These are phyloP conservation scores for Pogona vitticeps DNA, from an alignment of 2,113 vertebrate species.

Conservation along the genomic window DNA sequence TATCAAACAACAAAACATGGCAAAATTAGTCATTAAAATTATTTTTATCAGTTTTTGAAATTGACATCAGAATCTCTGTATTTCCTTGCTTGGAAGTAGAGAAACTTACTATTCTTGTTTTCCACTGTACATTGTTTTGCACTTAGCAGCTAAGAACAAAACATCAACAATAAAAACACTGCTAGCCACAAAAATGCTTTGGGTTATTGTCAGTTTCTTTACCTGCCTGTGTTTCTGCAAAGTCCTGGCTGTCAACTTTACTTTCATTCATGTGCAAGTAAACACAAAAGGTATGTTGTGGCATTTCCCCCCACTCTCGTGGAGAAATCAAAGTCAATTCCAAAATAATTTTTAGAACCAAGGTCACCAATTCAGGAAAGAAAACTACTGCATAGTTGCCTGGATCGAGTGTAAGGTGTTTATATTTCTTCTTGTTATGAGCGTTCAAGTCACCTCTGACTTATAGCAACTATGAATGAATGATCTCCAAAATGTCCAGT, in stretches of 20 bases:
- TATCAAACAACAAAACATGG: not conserved
- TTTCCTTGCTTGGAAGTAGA: constrained; percentile 19
- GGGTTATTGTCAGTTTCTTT: constrained; percentile 64
- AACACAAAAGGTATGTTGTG: constrained; percentile 23
- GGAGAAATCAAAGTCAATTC: constrained; percentile 48
- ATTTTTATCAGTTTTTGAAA: not conserved
- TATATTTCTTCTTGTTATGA: no score
- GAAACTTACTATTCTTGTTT: not conserved
- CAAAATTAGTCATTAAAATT: not conserved
- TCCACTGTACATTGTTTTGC: not conserved
- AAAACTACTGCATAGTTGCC: constrained; percentile 38
- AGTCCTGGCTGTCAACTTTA: constrained; percentile 50
- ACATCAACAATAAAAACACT: constrained; percentile 31
- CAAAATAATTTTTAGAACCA: constrained; percentile 51
- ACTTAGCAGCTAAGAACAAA: constrained; percentile 23
- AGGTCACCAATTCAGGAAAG: constrained; percentile 44
- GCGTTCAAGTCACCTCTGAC: no score
- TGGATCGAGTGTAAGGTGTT: constrained; percentile 13
- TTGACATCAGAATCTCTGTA: not conserved
- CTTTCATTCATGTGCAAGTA: constrained; percentile 56
- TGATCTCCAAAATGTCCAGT: no score
- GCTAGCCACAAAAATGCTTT: constrained; percentile 44
- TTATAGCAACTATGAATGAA: no score
- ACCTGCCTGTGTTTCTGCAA: constrained; percentile 45
- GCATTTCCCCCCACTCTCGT: constrained; percentile 16